Evolutionary conservation across 2,797 vertebrate species (phyloP).

Genomic region (Danio aesculapii): DNA sequence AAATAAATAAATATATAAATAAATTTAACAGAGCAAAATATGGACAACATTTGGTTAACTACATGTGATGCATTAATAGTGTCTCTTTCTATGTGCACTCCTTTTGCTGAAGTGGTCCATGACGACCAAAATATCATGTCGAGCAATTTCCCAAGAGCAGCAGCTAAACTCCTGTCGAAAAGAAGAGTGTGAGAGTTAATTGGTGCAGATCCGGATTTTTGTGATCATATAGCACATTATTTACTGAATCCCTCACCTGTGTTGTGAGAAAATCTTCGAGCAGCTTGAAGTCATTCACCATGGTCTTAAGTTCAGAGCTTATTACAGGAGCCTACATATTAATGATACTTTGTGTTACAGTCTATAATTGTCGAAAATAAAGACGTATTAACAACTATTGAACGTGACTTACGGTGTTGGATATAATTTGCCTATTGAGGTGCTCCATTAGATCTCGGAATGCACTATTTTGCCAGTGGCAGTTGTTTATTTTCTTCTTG

Average conservation of each 20-base stretch:
- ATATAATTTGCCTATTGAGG: conserved; percentile 11
- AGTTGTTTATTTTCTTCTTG: neutral
- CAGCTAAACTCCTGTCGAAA: conserved; percentile 33
- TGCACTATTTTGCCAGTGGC: conserved; percentile 9
- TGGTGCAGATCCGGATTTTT: neutral
- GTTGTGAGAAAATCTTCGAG: neutral
- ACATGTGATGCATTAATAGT: neutral
- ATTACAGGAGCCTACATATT: neutral
- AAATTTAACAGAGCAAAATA: neutral
- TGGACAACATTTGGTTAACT: neutral
- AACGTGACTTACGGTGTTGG: conserved; percentile 7
- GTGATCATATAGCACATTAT: no score
- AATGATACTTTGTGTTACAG: neutral
- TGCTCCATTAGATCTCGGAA: neutral
- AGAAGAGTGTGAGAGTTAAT: neutral
- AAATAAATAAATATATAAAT: neutral
- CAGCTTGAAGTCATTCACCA: conserved; percentile 13
- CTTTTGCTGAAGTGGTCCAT: conserved; percentile 33
- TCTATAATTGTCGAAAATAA: neutral
- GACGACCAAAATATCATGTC: conserved; percentile 7
- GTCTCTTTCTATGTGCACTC: neutral
- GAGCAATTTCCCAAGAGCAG: conserved; percentile 53
- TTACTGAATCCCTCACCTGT: conserved; percentile 2
- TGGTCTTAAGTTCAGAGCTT: neutral
- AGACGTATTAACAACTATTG: neutral